Evolutionary conservation across 1,140 invertebrate genomes (phyloP).

Genomic region (Bombus soroeensis): DNA sequence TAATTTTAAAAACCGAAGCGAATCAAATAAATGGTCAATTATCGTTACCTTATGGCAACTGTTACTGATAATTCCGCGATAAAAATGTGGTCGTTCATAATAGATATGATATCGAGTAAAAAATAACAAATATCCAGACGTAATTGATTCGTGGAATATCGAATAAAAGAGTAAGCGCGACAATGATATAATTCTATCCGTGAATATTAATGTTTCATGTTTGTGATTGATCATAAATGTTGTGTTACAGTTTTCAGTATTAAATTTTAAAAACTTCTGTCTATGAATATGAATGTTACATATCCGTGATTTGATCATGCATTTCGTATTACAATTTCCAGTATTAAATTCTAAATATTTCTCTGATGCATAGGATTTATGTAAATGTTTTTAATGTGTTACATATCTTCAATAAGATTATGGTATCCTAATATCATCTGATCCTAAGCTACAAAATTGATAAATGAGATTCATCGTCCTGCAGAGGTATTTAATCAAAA

Average conservation of each 20-base stretch:
- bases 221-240: background rate
- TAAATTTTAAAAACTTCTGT: background rate
- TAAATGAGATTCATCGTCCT: background rate
- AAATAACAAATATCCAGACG: background rate
- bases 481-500: background rate
- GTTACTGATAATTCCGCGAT: conserved; percentile 30
- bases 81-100: background rate
- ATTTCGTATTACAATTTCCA: too few species aligned
- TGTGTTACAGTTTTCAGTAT: background rate
- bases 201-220: background rate
- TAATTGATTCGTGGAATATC: background rate
- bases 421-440: too few species aligned
- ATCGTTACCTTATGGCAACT: background rate
- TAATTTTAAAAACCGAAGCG: background rate
- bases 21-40: background rate
- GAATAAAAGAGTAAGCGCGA: background rate
- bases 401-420: too few species aligned
- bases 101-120: conserved; percentile 14
- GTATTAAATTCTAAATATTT: too few species aligned
- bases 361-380: too few species aligned
- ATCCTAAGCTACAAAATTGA: too few species aligned
- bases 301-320: too few species aligned
- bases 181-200: background rate
- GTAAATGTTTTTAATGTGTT: too few species aligned
- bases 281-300: too few species aligned